A percentile compares a stretch with the other conserved stretches of the same genome.
Conservation (phyloP, 2,888 invertebrate species). For the Perithous albicinctus region DNA sequence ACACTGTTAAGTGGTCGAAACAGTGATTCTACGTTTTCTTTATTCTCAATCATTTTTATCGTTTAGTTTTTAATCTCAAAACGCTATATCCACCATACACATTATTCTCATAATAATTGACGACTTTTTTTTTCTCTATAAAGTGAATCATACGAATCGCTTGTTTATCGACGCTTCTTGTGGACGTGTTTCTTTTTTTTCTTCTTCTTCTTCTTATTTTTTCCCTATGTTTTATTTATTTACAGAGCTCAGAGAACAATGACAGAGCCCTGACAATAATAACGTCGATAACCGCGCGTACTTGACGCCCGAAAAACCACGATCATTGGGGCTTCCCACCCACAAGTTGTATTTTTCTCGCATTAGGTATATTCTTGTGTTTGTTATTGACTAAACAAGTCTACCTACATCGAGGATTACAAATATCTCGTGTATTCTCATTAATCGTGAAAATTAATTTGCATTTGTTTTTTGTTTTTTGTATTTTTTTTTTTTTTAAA, state of each 20-base stretch:
- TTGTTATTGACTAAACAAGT: conserved; percentile 78
- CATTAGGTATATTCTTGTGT: conserved; percentile 71
- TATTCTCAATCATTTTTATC: conserved; percentile 12
- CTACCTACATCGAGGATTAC: conserved; percentile 76
- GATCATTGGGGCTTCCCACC: conserved; percentile 36
- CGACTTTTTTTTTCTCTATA: conserved; percentile 66
- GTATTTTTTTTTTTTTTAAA: no score
- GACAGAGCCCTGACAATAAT: conserved; percentile 22
- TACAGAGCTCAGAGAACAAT: conserved; percentile 22
- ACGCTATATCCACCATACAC: conserved; percentile 62
- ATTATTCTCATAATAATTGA: conserved; percentile 73
- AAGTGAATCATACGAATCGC: conserved; percentile 58
- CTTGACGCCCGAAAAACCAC: conserved; percentile 12
- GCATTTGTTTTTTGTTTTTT: no score
- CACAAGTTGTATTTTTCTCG: conserved; percentile 66
- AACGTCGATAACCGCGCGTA: conserved; percentile 66
- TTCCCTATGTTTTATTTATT: conserved; percentile 17
- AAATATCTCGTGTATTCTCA: conserved; percentile 58
- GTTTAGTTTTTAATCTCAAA: conserved; percentile 58
- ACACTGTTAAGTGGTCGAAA: conserved; percentile 30
- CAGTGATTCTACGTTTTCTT: conserved; percentile 11
- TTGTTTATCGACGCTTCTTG: conserved; percentile 50
- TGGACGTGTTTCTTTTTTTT: conserved; percentile 41
- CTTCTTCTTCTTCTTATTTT: conserved; percentile 20
- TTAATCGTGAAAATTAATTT: conserved; percentile 70